Evolutionary conservation across 2,113 vertebrate species (phyloP).

Genomic region (Muntiacus reevesi): DNA sequence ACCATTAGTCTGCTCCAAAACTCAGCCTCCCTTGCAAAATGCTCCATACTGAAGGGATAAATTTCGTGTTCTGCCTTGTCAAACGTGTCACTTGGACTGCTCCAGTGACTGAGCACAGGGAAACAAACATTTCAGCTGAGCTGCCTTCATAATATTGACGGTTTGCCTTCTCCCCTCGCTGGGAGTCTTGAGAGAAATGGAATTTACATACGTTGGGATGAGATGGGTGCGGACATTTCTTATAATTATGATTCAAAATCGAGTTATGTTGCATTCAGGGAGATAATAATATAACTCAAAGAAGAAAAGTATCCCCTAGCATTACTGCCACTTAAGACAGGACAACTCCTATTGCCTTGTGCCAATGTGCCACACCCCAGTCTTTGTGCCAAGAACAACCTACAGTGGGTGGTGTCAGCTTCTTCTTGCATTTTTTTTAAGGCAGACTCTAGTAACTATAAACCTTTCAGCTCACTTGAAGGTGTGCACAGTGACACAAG

Average conservation of each 20-base stretch:
- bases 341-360: constrained; percentile 67
- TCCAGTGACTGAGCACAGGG: constrained; percentile 70
- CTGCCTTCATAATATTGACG: constrained; percentile 57
- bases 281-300: constrained; percentile 76
- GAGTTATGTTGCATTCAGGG: constrained; percentile 77
- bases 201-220: constrained; percentile 70
- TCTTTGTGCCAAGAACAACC: constrained; percentile 73
- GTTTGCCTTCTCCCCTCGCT: constrained; percentile 69
- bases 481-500: constrained; percentile 61
- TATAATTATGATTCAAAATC: constrained; percentile 82
- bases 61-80: constrained; percentile 66
- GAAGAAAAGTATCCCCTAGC: constrained; percentile 71
- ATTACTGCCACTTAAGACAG: constrained; percentile 65
- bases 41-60: constrained; percentile 76
- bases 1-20: constrained; percentile 82
- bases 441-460: constrained; percentile 67
- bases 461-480: constrained; percentile 63
- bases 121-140: constrained; percentile 69
- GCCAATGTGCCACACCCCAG: constrained; percentile 72
- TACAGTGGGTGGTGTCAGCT: constrained; percentile 66
- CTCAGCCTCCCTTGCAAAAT: constrained; percentile 75
- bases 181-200: constrained; percentile 74
- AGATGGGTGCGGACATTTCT: constrained; percentile 78
- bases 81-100: constrained; percentile 57
- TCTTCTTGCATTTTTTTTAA: constrained; percentile 53